phyloP scores from a whole-genome alignment of 2,113 vertebrate genomes.

The Alectura lathami region DNA sequence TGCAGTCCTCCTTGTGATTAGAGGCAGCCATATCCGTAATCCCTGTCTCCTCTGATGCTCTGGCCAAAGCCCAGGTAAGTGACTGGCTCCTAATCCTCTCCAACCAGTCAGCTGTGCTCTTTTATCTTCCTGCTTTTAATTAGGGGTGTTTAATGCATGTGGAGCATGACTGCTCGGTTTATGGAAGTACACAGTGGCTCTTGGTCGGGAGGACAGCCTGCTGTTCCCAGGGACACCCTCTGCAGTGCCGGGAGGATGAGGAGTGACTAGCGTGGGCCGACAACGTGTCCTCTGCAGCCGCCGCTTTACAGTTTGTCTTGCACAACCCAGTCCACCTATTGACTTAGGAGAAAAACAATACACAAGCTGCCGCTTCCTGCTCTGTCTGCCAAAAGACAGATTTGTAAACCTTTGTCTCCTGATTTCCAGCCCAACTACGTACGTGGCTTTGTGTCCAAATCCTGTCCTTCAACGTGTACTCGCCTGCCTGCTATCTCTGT shows the following conservation, averaged over 20 bases:
- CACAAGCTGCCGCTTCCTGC: not conserved
- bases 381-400: not conserved
- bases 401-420: not conserved
- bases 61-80: not conserved
- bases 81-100: not conserved
- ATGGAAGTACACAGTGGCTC: not conserved
- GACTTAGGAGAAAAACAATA: not conserved
- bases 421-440: not conserved
- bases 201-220: fast-evolving
- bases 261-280: not conserved
- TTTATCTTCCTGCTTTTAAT: not conserved
- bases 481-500: not conserved
- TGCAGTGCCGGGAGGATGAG: too few relatives aligned
- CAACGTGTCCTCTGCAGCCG: not conserved
- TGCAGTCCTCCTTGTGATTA: not conserved
- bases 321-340: not conserved
- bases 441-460: not conserved
- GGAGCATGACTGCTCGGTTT: not conserved
- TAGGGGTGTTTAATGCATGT: not conserved
- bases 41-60: not conserved
- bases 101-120: not conserved
- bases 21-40: not conserved
- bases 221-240: not conserved
- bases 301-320: not conserved
- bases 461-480: not conserved